A percentile compares a stretch with the other conserved stretches of the same genome.
These are phyloP conservation scores for Embidobia sp. DNA, from an alignment of 2,888 invertebrate species.

Conservation along the genomic window DNA sequence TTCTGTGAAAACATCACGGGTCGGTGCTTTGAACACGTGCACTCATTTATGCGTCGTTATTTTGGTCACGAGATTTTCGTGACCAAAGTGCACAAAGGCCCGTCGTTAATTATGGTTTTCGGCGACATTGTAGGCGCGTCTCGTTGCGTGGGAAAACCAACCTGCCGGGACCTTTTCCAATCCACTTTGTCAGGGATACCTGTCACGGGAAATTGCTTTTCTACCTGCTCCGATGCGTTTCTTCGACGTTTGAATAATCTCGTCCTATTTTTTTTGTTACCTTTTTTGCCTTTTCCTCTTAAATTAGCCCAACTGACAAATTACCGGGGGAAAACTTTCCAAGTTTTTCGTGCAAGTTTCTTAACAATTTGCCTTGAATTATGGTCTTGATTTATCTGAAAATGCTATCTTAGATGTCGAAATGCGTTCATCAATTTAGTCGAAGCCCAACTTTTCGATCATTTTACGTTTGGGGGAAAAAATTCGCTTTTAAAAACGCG, in stretches of 20 bases:
- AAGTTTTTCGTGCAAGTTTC: too few species aligned
- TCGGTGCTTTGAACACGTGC: slow-evolving; percentile 33
- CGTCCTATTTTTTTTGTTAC: not conserved
- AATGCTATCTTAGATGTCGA: too few species aligned
- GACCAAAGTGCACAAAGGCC: slow-evolving; percentile 27
- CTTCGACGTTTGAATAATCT: not conserved
- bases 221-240: not conserved
- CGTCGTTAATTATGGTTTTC: slow-evolving; percentile 51
- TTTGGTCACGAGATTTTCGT: slow-evolving; percentile 50
- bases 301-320: not conserved
- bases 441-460: too few species aligned
- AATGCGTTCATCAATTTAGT: too few species aligned
- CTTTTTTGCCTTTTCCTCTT: not conserved
- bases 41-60: slow-evolving; percentile 6
- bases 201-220: slow-evolving; percentile 9
- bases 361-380: too few species aligned
- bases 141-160: slow-evolving; percentile 49
- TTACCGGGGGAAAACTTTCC: slow-evolving; percentile 5
- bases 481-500: too few species aligned
- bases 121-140: slow-evolving; percentile 20
- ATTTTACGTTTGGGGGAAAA: too few species aligned
- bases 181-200: slow-evolving; percentile 23
- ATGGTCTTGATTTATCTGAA: too few species aligned
- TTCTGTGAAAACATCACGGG: slow-evolving; percentile 13
- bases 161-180: slow-evolving; percentile 23